Evolutionary conservation across 2,888 invertebrate genomes (phyloP).

Genomic region (Lithodes maja): DNA sequence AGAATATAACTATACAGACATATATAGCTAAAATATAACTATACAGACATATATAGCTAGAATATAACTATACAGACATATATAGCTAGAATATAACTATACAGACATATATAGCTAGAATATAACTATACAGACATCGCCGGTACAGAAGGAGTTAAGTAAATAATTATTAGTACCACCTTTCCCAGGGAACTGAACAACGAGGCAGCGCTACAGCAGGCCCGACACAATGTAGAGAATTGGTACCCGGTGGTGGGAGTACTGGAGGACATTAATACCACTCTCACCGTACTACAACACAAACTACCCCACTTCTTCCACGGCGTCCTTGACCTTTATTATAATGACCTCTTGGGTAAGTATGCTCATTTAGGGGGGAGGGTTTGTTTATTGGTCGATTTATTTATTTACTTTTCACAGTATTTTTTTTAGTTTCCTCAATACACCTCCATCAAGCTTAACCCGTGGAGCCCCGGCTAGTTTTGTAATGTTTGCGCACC

Average conservation of each 20-base stretch:
- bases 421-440: too few relatives aligned
- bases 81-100: too few relatives aligned
- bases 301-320: conserved; percentile 79
- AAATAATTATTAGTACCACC: conserved; percentile 21
- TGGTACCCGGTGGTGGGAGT: conserved; percentile 80
- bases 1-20: too few relatives aligned
- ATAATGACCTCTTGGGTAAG: conserved; percentile 77
- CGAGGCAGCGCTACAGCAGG: conserved; percentile 78
- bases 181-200: conserved; percentile 77
- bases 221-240: conserved; percentile 78
- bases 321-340: conserved; percentile 77
- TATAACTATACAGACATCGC: background rate
- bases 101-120: too few relatives aligned
- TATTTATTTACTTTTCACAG: too few relatives aligned
- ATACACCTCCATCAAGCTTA: too few relatives aligned
- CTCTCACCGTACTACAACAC: conserved; percentile 77
- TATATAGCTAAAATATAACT: too few relatives aligned
- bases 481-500: too few relatives aligned
- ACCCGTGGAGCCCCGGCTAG: too few relatives aligned
- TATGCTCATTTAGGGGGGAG: conserved; percentile 49
- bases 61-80: too few relatives aligned
- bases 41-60: too few relatives aligned
- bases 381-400: too few relatives aligned
- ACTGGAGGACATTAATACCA: conserved; percentile 79
- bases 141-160: background rate